Evolutionary conservation across 2,888 invertebrate genomes (phyloP), one percentile per base, ranked within the genome.

Genomic region (Chrysotoxum bicinctum): DNA sequence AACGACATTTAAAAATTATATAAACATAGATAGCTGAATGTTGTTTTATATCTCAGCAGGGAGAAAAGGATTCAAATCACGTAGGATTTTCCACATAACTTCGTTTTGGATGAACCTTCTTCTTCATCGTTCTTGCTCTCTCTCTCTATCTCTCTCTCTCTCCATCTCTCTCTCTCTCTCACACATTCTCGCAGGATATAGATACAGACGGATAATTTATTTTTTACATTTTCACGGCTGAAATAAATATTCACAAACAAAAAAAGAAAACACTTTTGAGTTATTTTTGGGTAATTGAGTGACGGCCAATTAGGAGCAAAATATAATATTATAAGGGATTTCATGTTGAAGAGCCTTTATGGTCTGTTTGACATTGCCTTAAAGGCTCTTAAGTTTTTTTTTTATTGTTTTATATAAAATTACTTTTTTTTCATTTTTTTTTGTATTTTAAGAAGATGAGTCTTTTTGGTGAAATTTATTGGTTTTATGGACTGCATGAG

Each of bases 61-160:
- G 16, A 35, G n/a, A 30, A 64, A 66, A 50, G 66, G 66, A 66
- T 66, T 66, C 66, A 66, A 66, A 66, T 66, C 66, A 66, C 66
- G 66, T 50, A 48, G 66, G 66, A 50, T 50, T 35, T 50, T 50
- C 14, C 21, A 66, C 30, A 48, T 32, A 66, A 37, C 60, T 40
- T 40, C 16, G n/a, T 43, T 16, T 16, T 43, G 40, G n/a, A 40
- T 16, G 5, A 1, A 7, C 16, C n/a, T n/a, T 40, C 6, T 40
- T 6, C 14, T 40, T 40, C 40, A n/a, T 40, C n/a, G 1, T 5
- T 23, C n/a, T 40, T 1, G 8, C 32, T 32, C 6, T 4, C 14
- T 23, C 35, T 3, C 23, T 16, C 9, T 26, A 3, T 26, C 19
- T 4, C 16, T 8, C 3, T 45, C 45, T 26, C 7, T 26, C 7